A percentile compares a stretch with the other conserved stretches of the same genome.
phyloP scores from a whole-genome alignment of 2,888 invertebrate species.

The Gryllus longicercus region DNA sequence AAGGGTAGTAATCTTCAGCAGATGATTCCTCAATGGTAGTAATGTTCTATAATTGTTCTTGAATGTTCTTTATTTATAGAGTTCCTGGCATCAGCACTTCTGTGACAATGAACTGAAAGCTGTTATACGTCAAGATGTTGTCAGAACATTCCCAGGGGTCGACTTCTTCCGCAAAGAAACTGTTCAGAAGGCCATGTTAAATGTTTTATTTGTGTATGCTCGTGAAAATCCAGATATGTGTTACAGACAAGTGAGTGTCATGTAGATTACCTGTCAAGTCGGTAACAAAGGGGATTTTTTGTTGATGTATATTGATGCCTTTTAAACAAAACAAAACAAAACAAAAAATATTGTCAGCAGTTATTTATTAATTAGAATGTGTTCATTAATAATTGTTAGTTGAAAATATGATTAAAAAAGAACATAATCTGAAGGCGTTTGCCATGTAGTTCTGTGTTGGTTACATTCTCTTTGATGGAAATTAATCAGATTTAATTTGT shows the following conservation, averaged over 20 bases:
- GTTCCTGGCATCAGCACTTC: constrained; percentile 81
- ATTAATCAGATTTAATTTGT: too few relatives aligned
- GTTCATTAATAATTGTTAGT: too few relatives aligned
- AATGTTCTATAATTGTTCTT: background rate
- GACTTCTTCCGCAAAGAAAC: constrained; percentile 68
- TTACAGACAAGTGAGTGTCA: constrained; percentile 61
- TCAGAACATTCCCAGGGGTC: constrained; percentile 78
- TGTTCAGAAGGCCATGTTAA: constrained; percentile 69
- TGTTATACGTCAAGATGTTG: constrained; percentile 75
- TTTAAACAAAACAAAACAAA: too few relatives aligned
- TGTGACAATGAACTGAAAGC: constrained; percentile 72
- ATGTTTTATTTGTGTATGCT: constrained; percentile 55
- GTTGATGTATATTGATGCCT: too few relatives aligned
- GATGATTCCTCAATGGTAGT: background rate
- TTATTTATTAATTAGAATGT: too few relatives aligned
- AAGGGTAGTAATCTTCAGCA: constrained; percentile 17
- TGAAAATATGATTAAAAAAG: too few relatives aligned
- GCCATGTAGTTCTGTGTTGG: too few relatives aligned
- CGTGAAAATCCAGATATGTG: constrained; percentile 65
- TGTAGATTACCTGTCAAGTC: too few relatives aligned
- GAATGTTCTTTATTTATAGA: constrained; percentile 53
- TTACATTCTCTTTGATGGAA: too few relatives aligned
- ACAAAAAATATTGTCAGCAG: too few relatives aligned
- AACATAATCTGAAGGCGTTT: too few relatives aligned
- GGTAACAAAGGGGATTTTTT: too few relatives aligned